Conservation (phyloP, 2,797 vertebrate genomes). For the Anguilla marmorata region DNA sequence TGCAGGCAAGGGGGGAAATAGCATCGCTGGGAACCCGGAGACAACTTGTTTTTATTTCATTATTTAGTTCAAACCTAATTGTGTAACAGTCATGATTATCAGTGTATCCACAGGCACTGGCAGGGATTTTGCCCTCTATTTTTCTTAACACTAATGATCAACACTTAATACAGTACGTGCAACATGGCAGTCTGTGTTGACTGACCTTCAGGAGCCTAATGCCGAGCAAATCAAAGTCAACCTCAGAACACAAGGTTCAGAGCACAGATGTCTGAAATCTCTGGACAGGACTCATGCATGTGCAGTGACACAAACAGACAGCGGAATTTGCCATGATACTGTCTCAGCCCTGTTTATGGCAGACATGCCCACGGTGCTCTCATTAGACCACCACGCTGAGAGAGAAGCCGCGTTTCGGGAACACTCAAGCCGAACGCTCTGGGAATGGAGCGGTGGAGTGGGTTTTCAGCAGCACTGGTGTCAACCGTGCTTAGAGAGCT, state of each 20-base stretch:
- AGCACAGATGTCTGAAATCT: slow-evolving; percentile 34
- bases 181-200: slow-evolving; percentile 65
- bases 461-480: slow-evolving; percentile 71
- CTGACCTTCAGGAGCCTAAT: slow-evolving; percentile 72
- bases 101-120: neutral
- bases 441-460: slow-evolving; percentile 17
- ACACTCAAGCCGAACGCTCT: slow-evolving; percentile 39
- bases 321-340: neutral
- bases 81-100: neutral
- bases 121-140: slow-evolving; percentile 11
- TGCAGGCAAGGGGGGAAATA: slow-evolving; percentile 62
- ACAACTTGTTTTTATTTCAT: slow-evolving; percentile 31
- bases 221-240: slow-evolving; percentile 59
- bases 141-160: slow-evolving; percentile 58
- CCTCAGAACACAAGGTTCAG: slow-evolving; percentile 30
- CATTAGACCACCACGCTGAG: neutral
- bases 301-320: neutral
- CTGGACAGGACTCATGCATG: neutral
- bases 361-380: neutral
- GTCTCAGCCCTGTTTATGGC: neutral
- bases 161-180: slow-evolving; percentile 58
- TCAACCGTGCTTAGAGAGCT: slow-evolving; percentile 77
- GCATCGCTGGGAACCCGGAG: slow-evolving; percentile 50
- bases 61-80: slow-evolving; percentile 12
- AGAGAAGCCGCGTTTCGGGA: slow-evolving; percentile 17